These are phyloP conservation scores for Andricus curvator DNA, from an alignment of 2,888 invertebrate species.

Conservation along the genomic window DNA sequence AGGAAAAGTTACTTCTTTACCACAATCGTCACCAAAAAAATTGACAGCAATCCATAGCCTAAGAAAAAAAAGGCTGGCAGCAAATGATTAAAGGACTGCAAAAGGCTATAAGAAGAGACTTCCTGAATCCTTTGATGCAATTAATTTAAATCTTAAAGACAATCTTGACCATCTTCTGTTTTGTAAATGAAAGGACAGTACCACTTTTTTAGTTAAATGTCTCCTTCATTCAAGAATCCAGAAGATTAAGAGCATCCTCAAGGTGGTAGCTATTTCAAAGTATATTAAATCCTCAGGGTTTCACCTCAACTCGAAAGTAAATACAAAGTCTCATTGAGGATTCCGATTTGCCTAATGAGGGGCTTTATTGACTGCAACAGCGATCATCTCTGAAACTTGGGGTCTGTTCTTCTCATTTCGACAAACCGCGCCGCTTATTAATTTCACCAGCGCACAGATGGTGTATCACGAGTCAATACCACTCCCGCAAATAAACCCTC, in stretches of 20 bases:
- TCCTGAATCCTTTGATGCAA: background rate
- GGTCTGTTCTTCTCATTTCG: slow-evolving; percentile 67
- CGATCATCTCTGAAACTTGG: slow-evolving; percentile 18
- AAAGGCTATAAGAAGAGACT: background rate
- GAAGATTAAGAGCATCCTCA: slow-evolving; percentile 21
- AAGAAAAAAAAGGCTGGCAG: background rate
- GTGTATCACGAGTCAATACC: slow-evolving; percentile 73
- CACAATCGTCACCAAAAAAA: no score
- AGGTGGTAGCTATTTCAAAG: slow-evolving; percentile 18
- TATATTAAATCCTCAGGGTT: slow-evolving; percentile 14
- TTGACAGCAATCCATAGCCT: background rate
- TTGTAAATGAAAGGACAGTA: background rate
- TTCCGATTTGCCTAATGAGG: slow-evolving; percentile 29
- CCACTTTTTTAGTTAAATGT: background rate
- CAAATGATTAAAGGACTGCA: background rate
- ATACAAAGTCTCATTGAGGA: background rate
- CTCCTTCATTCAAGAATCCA: background rate
- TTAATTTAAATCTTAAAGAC: background rate
- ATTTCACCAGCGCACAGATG: slow-evolving; percentile 76
- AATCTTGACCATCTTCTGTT: background rate
- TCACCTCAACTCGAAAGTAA: background rate
- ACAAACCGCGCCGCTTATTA: slow-evolving; percentile 73
- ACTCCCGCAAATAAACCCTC: slow-evolving; percentile 21
- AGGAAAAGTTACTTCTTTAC: no score
- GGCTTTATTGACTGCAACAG: slow-evolving; percentile 32